phyloP scores from a whole-genome alignment of 2,797 vertebrate genomes.

The Cynopterus sphinx region DNA sequence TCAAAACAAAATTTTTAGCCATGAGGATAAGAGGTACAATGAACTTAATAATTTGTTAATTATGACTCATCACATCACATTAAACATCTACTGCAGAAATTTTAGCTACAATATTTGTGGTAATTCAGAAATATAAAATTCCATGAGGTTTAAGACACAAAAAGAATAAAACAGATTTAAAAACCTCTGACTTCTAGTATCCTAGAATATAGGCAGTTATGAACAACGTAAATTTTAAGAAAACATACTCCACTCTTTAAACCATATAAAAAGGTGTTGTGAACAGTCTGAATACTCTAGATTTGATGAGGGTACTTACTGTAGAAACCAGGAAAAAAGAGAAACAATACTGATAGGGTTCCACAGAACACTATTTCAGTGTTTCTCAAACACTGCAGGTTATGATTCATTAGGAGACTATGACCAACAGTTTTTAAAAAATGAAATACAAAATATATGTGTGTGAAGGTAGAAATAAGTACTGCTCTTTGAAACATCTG shows the following conservation, averaged over 20 bases:
- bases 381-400: background rate
- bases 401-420: background rate
- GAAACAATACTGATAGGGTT: background rate
- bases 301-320: background rate
- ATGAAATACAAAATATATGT: background rate
- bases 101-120: background rate
- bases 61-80: background rate
- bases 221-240: background rate
- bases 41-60: background rate
- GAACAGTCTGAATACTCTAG: background rate
- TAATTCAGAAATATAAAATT: conserved; percentile 1
- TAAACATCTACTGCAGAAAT: background rate
- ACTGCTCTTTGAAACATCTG: background rate
- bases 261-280: background rate
- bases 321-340: background rate
- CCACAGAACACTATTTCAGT: background rate
- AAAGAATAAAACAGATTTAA: background rate
- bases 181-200: background rate
- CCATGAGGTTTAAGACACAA: background rate
- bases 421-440: background rate
- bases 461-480: background rate
- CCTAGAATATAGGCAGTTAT: background rate
- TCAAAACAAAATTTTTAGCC: background rate
- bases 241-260: background rate
- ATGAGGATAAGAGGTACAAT: background rate